Percentiles rank a stretch among this genome's conserved stretches.
phyloP scores from a whole-genome alignment of 2,113 vertebrate species.

The Scartelaos histophorus region DNA sequence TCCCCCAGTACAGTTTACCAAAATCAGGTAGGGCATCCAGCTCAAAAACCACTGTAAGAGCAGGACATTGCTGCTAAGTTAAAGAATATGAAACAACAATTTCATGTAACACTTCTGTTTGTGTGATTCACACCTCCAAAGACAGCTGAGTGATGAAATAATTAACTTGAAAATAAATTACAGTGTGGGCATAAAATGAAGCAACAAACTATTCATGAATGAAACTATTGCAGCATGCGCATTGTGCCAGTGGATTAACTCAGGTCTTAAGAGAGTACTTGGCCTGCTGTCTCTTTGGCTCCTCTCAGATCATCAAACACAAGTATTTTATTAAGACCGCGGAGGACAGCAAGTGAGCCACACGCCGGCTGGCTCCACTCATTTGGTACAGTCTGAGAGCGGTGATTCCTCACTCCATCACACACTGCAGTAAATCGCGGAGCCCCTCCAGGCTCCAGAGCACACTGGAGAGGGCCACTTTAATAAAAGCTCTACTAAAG shows the following conservation, averaged over 20 bases:
- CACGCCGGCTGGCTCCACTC: conserved; percentile 25
- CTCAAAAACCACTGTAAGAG: no score
- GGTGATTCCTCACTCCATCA: conserved; percentile 64
- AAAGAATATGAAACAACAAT: neutral
- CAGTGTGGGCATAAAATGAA: conserved; percentile 1
- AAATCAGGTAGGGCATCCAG: no score
- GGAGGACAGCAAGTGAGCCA: conserved; percentile 43
- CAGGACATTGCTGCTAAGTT: no score
- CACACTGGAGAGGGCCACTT: conserved; percentile 58
- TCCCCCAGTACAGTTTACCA: no score
- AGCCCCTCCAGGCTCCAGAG: conserved; percentile 59
- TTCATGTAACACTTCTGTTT: neutral
- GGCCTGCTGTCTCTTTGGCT: conserved; percentile 47
- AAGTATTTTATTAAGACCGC: conserved; percentile 66
- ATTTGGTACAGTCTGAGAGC: conserved; percentile 55
- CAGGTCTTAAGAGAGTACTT: conserved; percentile 31
- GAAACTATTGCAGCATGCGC: conserved; percentile 24
- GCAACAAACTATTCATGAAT: neutral
- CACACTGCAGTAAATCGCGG: conserved; percentile 61
- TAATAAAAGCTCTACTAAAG: conserved; percentile 75
- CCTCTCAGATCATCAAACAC: conserved; percentile 60
- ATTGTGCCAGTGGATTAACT: conserved; percentile 38
- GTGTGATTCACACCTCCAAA: neutral
- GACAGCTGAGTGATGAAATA: neutral
- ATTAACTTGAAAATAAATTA: neutral